Conservation (phyloP, 1,140 invertebrate genomes). For the Steinernema khuongi region DNA sequence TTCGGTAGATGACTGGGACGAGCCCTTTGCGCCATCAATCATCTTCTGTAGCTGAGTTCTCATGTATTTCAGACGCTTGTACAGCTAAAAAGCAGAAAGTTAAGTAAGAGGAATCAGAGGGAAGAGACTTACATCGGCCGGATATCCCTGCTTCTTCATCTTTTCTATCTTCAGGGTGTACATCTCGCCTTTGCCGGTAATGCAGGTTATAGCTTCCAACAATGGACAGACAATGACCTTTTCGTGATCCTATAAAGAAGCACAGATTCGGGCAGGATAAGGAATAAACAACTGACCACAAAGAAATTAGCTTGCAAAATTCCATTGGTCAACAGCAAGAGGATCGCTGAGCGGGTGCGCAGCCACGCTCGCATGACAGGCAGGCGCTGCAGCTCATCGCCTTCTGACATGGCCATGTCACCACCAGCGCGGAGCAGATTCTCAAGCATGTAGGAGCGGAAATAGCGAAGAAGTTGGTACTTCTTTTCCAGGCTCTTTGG, state of each 20-base stretch:
- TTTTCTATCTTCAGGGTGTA: background rate
- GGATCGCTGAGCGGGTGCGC: slow-evolving; percentile 86
- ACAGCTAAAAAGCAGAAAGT: background rate
- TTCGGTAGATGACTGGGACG: no score
- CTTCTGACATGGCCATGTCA: slow-evolving; percentile 63
- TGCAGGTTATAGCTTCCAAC: slow-evolving; percentile 91
- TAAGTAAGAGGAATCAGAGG: background rate
- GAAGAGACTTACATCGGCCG: background rate
- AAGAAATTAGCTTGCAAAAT: slow-evolving; percentile 96
- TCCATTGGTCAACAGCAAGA: slow-evolving; percentile 93
- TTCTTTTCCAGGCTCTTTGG: slow-evolving; percentile 81
- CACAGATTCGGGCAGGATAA: background rate
- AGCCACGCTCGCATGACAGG: slow-evolving; percentile 93
- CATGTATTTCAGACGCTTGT: background rate
- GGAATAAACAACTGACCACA: slow-evolving; percentile 29
- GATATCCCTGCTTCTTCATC: background rate
- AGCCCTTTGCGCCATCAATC: no score
- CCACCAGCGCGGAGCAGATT: slow-evolving; percentile 75
- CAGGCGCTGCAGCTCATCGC: slow-evolving; percentile 78
- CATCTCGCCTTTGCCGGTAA: slow-evolving; percentile 59
- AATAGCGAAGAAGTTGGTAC: slow-evolving; percentile 92
- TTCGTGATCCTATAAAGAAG: slow-evolving; percentile 72
- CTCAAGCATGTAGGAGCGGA: slow-evolving; percentile 94
- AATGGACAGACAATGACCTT: slow-evolving; percentile 94
- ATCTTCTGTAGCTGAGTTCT: background rate